Evolutionary conservation across 2,113 vertebrate species (phyloP), one percentile per base, ranked within the genome.

Genomic region (Silurus asotus): DNA sequence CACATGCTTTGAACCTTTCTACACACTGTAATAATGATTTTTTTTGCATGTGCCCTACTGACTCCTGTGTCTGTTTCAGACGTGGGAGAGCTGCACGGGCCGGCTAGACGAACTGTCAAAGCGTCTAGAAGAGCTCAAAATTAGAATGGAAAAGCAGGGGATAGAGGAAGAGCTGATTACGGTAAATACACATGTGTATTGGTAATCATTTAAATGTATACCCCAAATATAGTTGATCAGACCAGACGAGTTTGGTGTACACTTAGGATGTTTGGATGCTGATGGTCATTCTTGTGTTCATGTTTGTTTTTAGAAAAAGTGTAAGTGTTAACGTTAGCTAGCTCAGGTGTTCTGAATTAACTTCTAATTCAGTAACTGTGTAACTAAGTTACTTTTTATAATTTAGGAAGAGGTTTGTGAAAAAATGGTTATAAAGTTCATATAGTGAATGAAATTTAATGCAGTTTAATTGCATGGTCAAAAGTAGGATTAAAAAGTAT

Each of bases 21-120:
- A 23, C 23, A 74, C 45, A 49, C 17, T 23, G n/a, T 67, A 11
- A 67, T 5, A 6, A 28, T 10, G 23, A 15, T 20, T 70, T 19
- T 65, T 65, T 62, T n/a, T 37, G 37, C 37, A 37, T 37, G 37
- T 37, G 37, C 37, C 37, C 37, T 61, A 55, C 48, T 70, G 58
- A 78, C 51, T 64, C 28, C 19, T 80, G 55, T 61, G n/a, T 61
- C 14, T 82, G n/a, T 86, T 88, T 79, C 90, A 99, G 98, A 96
- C 91, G 80, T 98, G 97, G 96, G 93, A 96, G 80, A 90, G 37
- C 82, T 97, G 95, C 88, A 95, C 95, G 92, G 89, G 92, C 20
- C 92, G 94, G 81, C 93, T 94, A 6, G 91, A 92, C 10, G 93
- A 94, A 81, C 78, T 95, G 81, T 84, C 91, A 88, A 90, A 90